Evolutionary conservation across 2,797 vertebrate genomes (phyloP).

Genomic region (Trichosurus vulpecula): DNA sequence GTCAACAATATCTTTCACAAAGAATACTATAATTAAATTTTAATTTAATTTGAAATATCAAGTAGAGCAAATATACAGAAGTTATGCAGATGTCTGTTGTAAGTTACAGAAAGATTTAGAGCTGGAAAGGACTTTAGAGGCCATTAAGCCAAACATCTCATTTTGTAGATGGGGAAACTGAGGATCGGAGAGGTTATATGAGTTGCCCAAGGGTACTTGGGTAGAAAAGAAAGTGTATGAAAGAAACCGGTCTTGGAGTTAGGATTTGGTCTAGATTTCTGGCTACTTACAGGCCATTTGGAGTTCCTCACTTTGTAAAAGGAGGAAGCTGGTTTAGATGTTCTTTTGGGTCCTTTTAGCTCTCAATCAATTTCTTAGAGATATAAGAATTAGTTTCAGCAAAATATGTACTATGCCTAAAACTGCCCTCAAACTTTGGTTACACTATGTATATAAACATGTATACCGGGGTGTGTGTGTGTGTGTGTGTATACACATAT

Average conservation of each 20-base stretch:
- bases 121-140: background rate
- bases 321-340: background rate
- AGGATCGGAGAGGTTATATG: background rate
- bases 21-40: background rate
- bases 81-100: background rate
- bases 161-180: too few relatives aligned
- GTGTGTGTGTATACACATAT: background rate
- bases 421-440: background rate
- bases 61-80: background rate
- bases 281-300: background rate
- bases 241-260: background rate
- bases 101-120: background rate
- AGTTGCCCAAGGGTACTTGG: background rate
- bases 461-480: background rate
- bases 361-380: constrained; percentile 6
- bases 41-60: background rate
- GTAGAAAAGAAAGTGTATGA: background rate
- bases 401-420: background rate
- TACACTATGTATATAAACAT: background rate
- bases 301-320: background rate
- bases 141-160: background rate
- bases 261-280: background rate
- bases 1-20: background rate
- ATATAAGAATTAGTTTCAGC: background rate
- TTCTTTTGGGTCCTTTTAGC: background rate